Evolutionary conservation across 2,888 invertebrate genomes (phyloP).

Genomic region (Hofmannophila pseudospretella): DNA sequence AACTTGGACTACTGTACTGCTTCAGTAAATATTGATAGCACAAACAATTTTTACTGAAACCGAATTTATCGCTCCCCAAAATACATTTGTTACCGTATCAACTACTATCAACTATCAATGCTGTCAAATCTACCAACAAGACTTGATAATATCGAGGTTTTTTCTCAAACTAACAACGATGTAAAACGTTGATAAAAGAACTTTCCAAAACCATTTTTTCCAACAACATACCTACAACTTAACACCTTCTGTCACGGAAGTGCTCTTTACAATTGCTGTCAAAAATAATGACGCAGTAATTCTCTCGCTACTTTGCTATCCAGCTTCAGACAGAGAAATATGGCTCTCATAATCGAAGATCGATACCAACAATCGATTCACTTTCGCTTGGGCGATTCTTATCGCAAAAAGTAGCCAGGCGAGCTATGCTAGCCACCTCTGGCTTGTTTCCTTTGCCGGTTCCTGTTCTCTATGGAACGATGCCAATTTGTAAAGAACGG

Average conservation of each 20-base stretch:
- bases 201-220: too few species aligned
- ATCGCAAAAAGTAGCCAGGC: constrained; percentile 52
- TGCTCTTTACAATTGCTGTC: too few species aligned
- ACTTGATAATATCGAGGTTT: too few species aligned
- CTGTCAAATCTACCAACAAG: too few species aligned
- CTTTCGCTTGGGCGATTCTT: constrained; percentile 57
- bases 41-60: too few species aligned
- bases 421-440: constrained; percentile 19
- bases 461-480: constrained; percentile 33
- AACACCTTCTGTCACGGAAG: neutral
- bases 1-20: too few species aligned
- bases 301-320: constrained; percentile 7
- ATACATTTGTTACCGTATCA: too few species aligned
- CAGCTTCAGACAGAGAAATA: constrained; percentile 24
- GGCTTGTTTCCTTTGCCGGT: constrained; percentile 30
- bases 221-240: neutral
- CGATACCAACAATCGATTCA: constrained; percentile 54
- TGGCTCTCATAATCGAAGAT: constrained; percentile 36
- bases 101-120: too few species aligned
- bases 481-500: constrained; percentile 19
- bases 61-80: too few species aligned
- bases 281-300: constrained; percentile 2
- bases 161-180: too few species aligned
- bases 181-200: too few species aligned
- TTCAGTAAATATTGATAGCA: too few species aligned